phyloP scores from a whole-genome alignment of 2,888 invertebrate genomes.

The Pristionchus arcanus region DNA sequence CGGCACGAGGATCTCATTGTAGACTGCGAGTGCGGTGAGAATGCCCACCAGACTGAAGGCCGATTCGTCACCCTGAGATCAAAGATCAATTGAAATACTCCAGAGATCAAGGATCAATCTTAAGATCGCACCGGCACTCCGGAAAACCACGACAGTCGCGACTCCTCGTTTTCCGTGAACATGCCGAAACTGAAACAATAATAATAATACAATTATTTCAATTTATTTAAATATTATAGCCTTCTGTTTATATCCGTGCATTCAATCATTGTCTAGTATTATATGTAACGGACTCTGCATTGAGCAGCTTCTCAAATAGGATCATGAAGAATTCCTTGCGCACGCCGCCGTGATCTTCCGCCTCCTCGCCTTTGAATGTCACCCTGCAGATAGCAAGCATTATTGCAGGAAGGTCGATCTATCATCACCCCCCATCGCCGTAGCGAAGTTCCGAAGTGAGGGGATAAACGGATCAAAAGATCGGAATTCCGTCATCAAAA shows the following conservation, averaged over 20 bases:
- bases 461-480: too few relatives aligned
- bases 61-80: conserved; percentile 7
- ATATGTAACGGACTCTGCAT: conserved; percentile 93
- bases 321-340: conserved; percentile 96
- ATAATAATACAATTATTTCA: too few relatives aligned
- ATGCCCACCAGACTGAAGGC: conserved; percentile 84
- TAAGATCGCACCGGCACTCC: conserved; percentile 77
- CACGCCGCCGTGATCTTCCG: conserved; percentile 97
- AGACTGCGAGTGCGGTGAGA: conserved; percentile 95
- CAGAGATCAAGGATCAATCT: not conserved
- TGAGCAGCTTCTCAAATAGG: conserved; percentile 90
- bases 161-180: conserved; percentile 94
- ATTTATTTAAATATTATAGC: too few relatives aligned
- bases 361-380: conserved; percentile 91
- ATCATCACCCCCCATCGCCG: too few relatives aligned
- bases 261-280: too few relatives aligned
- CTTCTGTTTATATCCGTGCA: too few relatives aligned
- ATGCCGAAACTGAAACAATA: conserved; percentile 87
- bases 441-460: too few relatives aligned
- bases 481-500: too few relatives aligned
- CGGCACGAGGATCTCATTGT: conserved; percentile 93
- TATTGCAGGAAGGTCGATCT: too few relatives aligned
- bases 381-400: not conserved
- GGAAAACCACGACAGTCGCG: conserved; percentile 94
- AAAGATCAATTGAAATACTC: too few relatives aligned